Conservation (phyloP, 2,797 vertebrate species). For the Hipposideros larvatus region DNA sequence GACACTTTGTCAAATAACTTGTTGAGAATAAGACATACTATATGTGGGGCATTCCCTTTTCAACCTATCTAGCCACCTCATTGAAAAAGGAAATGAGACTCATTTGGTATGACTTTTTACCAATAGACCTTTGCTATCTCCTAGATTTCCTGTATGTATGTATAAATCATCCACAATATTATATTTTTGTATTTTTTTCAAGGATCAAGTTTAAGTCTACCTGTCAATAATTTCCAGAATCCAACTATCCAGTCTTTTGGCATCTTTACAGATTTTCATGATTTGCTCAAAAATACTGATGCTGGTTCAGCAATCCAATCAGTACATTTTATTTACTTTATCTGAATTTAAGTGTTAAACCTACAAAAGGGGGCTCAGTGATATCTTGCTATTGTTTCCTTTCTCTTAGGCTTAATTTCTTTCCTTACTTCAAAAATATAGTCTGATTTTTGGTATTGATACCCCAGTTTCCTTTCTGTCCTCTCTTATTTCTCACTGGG, state of each 20-base stretch:
- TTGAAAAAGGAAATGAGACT: conserved; percentile 17
- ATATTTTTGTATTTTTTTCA: conserved; percentile 24
- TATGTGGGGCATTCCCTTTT: conserved; percentile 5
- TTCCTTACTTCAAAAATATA: conserved; percentile 17
- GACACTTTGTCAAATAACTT: conserved; percentile 31
- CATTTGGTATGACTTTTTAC: background rate
- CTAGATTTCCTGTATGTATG: background rate
- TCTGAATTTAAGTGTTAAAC: background rate
- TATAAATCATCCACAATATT: background rate
- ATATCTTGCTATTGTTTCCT: background rate
- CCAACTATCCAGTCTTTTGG: background rate
- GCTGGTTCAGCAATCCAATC: background rate
- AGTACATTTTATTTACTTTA: conserved; percentile 23
- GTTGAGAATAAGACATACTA: conserved; percentile 2
- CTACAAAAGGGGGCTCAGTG: background rate
- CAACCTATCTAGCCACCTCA: background rate
- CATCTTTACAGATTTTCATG: conserved; percentile 4
- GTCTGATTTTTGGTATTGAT: background rate
- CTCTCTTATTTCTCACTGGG: background rate
- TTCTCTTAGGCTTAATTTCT: background rate
- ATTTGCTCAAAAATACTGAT: conserved; percentile 16
- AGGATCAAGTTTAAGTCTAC: background rate
- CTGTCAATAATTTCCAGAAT: background rate
- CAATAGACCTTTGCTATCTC: background rate
- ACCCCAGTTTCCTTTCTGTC: background rate